phyloP scores from a whole-genome alignment of 2,888 invertebrate genomes.

The Rugalucina vietnamica region DNA sequence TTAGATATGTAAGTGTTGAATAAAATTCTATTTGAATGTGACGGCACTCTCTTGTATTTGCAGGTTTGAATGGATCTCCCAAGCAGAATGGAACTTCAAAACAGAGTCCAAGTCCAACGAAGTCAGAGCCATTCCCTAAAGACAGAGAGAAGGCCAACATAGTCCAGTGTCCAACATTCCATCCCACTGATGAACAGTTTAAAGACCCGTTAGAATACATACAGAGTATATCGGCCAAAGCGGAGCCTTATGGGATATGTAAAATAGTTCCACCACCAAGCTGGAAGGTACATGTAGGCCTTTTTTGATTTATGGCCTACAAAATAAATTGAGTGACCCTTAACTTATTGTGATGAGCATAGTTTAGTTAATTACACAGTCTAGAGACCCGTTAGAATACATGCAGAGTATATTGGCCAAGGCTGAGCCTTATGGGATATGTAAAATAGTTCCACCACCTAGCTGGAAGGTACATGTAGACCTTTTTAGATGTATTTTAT shows the following conservation, averaged over 20 bases:
- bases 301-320: too few species aligned
- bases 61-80: background rate
- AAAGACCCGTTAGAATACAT: slow-evolving; percentile 94
- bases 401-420: slow-evolving; percentile 91
- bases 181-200: slow-evolving; percentile 93
- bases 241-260: slow-evolving; percentile 93
- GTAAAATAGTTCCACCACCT: slow-evolving; percentile 92
- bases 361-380: too few species aligned
- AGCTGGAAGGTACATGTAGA: slow-evolving; percentile 83
- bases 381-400: slow-evolving; percentile 93
- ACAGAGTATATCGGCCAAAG: slow-evolving; percentile 90
- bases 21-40: too few species aligned
- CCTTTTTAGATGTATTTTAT: too few species aligned
- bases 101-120: background rate
- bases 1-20: too few species aligned
- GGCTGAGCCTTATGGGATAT: slow-evolving; percentile 93
- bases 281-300: slow-evolving; percentile 83
- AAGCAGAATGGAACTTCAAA: too few species aligned
- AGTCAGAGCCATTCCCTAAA: background rate
- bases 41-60: background rate
- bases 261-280: slow-evolving; percentile 91
- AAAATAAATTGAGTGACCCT: too few species aligned
- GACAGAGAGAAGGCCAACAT: slow-evolving; percentile 53
- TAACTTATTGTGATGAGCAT: too few species aligned
- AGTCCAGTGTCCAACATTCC: slow-evolving; percentile 87